These are phyloP conservation scores for Patella caerulea DNA, from an alignment of 2,888 invertebrate genomes.

Conservation along the genomic window DNA sequence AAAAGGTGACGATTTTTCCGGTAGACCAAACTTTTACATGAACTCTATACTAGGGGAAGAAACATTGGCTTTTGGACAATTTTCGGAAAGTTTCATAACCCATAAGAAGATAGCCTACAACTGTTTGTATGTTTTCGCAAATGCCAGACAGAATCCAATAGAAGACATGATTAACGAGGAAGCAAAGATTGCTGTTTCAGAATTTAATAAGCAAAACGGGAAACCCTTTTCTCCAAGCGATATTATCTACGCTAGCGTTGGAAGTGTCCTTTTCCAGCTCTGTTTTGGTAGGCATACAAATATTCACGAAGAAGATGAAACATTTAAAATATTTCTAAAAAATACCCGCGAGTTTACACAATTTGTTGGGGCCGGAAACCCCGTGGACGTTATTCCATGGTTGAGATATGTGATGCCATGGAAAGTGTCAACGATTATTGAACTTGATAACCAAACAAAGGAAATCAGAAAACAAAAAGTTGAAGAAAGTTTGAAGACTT, in stretches of 20 bases:
- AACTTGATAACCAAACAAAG: background rate
- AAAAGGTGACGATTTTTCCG: too few relatives aligned
- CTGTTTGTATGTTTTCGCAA: constrained; percentile 35
- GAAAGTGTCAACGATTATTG: constrained; percentile 26
- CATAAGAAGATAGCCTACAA: constrained; percentile 43
- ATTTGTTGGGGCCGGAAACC: constrained; percentile 40
- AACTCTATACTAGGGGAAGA: too few relatives aligned
- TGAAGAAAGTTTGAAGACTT: constrained; percentile 36
- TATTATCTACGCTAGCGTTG: constrained; percentile 16
- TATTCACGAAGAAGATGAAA: constrained; percentile 26
- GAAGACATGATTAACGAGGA: constrained; percentile 31
- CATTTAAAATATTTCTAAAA: constrained; percentile 22
- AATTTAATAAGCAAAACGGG: constrained; percentile 10
- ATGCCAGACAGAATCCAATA: constrained; percentile 25
- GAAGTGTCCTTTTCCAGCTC: constrained; percentile 39
- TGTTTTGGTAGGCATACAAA: constrained; percentile 33
- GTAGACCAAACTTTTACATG: too few relatives aligned
- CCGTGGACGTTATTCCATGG: constrained; percentile 47
- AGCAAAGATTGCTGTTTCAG: constrained; percentile 18
- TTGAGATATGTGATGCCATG: constrained; percentile 35
- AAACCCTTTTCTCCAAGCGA: constrained; percentile 22
- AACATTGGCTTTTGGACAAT: too few relatives aligned
- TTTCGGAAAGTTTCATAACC: constrained; percentile 30
- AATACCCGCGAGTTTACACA: constrained; percentile 19
- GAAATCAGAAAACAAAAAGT: constrained; percentile 8